Percentiles rank a stretch among this genome's conserved stretches.
phyloP scores from a whole-genome alignment of 2,113 vertebrate genomes.

The Prinia subflava region DNA sequence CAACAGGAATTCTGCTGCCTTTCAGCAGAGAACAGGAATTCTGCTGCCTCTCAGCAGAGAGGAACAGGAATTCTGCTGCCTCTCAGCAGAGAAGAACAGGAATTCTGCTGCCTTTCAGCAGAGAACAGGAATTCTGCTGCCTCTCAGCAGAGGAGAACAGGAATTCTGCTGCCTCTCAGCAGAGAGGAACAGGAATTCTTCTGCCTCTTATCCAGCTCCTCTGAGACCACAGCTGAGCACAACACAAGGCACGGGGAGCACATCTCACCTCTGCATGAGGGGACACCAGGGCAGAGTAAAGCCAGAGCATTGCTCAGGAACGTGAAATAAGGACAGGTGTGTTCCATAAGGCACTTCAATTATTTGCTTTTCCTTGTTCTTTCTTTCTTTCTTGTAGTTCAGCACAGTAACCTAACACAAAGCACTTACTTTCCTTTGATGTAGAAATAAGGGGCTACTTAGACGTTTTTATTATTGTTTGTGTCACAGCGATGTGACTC shows the following conservation, averaged over 20 bases:
- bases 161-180: neutral
- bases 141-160: neutral
- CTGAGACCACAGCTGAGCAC: rapidly evolving
- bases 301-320: neutral
- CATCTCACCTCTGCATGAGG: neutral
- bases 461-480: neutral
- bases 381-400: neutral
- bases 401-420: neutral
- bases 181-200: neutral
- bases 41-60: neutral
- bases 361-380: neutral
- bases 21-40: too few species aligned
- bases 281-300: neutral
- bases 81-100: too few species aligned
- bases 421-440: neutral
- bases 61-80: too few species aligned
- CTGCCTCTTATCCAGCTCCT: rapidly evolving
- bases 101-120: neutral
- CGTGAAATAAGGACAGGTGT: neutral
- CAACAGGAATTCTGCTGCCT: too few species aligned
- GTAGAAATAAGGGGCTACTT: neutral
- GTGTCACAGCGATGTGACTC: neutral
- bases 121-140: neutral
- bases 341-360: neutral
- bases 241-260: rapidly evolving